Conservation (phyloP, 2,113 vertebrate species). For the Cryptotis parvus region DNA sequence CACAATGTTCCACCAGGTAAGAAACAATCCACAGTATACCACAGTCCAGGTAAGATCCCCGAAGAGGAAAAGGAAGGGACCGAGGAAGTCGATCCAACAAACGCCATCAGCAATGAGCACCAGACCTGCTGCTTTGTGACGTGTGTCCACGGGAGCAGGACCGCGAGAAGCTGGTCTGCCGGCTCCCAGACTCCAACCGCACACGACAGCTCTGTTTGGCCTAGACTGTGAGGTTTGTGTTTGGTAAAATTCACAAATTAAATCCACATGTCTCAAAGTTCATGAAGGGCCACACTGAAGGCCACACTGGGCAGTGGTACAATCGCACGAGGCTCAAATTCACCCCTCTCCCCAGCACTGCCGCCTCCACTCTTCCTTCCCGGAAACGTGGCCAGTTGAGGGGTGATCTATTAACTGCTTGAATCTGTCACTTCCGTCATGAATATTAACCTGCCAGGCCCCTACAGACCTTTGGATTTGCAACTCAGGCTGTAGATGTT, state of each 20-base stretch:
- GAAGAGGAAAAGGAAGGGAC: background rate
- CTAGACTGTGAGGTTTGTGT: background rate
- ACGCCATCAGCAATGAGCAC: background rate
- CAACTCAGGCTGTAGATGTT: background rate
- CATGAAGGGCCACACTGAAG: background rate
- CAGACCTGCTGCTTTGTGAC: background rate
- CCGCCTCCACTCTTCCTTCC: background rate
- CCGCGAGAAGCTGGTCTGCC: background rate
- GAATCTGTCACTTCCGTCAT: background rate
- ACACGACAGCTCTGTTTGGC: background rate
- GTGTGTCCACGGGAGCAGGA: background rate
- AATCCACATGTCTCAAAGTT: conserved; percentile 1
- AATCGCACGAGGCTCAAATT: background rate
- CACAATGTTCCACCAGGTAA: background rate
- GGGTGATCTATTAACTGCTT: conserved; percentile 8
- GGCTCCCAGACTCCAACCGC: background rate
- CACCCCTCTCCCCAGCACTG: too few species aligned
- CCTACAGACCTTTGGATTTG: background rate
- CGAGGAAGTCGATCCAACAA: background rate
- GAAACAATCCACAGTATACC: background rate
- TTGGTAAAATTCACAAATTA: background rate
- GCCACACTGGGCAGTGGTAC: too few species aligned
- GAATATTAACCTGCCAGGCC: background rate
- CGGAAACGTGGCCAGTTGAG: conserved; percentile 37
- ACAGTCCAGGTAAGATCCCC: background rate